phyloP scores from a whole-genome alignment of 2,113 vertebrate genomes.

The Phrynosoma platyrhinos region DNA sequence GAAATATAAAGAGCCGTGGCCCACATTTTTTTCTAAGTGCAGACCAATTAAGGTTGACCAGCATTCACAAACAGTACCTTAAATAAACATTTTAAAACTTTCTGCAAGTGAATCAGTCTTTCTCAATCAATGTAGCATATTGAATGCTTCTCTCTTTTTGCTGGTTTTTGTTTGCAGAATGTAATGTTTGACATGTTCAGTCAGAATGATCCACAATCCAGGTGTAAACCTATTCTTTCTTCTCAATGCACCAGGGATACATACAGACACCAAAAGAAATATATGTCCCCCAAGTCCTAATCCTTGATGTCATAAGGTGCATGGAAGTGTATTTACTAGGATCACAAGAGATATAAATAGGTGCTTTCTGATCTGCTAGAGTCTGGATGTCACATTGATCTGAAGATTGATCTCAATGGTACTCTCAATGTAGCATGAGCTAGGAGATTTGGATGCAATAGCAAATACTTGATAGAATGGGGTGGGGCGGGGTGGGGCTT shows the following conservation, averaged over 20 bases:
- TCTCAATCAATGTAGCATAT: neutral
- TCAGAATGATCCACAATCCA: neutral
- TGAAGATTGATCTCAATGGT: slow-evolving; percentile 25
- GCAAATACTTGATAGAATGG: slow-evolving; percentile 1
- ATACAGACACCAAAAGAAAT: neutral
- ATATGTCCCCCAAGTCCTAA: neutral
- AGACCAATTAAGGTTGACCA: neutral
- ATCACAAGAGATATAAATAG: slow-evolving; percentile 7
- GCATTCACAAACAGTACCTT: neutral
- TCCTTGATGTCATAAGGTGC: neutral
- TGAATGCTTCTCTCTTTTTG: neutral
- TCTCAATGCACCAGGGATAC: neutral
- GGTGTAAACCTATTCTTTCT: neutral
- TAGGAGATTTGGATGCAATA: slow-evolving; percentile 36
- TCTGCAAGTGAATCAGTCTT: neutral
- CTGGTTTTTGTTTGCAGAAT: neutral
- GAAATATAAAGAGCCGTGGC: no score
- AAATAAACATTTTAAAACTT: neutral
- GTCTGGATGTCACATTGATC: neutral
- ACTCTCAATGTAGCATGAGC: neutral
- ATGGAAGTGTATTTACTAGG: slow-evolving; percentile 28
- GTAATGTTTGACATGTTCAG: neutral
- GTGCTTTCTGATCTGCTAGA: slow-evolving; percentile 15
- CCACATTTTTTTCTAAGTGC: neutral
- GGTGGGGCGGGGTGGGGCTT: neutral